phyloP scores from a whole-genome alignment of 2,113 vertebrate species.

The Pedionomus torquatus region DNA sequence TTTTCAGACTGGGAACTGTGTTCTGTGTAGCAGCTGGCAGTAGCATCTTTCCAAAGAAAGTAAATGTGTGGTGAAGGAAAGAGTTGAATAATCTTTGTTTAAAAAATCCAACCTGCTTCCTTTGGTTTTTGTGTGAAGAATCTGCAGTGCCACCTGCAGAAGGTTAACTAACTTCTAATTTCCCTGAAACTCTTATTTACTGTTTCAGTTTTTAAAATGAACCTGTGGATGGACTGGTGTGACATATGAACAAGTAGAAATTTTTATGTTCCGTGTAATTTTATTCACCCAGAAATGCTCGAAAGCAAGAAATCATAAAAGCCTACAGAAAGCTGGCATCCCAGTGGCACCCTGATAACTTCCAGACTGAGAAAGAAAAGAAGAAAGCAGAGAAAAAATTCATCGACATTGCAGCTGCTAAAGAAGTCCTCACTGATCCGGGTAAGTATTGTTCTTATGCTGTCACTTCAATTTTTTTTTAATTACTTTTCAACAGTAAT shows the following conservation, averaged over 20 bases:
- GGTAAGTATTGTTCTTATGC: slow-evolving; percentile 70
- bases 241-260: background rate
- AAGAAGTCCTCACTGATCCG: slow-evolving; percentile 97
- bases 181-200: background rate
- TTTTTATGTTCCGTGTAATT: background rate
- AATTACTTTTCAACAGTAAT: background rate
- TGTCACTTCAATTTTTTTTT: background rate
- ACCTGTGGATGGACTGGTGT: background rate
- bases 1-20: background rate
- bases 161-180: background rate
- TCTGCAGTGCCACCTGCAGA: background rate
- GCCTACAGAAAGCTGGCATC: slow-evolving; percentile 95
- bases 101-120: background rate
- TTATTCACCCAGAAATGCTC: slow-evolving; percentile 82
- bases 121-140: background rate
- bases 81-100: background rate
- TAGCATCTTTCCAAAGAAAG: background rate
- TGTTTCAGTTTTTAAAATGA: background rate
- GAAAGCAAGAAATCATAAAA: slow-evolving; percentile 98
- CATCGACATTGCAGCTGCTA: slow-evolving; percentile 97
- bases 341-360: slow-evolving; percentile 99
- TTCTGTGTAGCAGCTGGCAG: background rate
- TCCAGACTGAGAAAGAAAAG: slow-evolving; percentile 92
- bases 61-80: background rate
- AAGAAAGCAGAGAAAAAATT: slow-evolving; percentile 97